phyloP scores from a whole-genome alignment of 2,113 vertebrate species.

The Osmerus eperlanus region DNA sequence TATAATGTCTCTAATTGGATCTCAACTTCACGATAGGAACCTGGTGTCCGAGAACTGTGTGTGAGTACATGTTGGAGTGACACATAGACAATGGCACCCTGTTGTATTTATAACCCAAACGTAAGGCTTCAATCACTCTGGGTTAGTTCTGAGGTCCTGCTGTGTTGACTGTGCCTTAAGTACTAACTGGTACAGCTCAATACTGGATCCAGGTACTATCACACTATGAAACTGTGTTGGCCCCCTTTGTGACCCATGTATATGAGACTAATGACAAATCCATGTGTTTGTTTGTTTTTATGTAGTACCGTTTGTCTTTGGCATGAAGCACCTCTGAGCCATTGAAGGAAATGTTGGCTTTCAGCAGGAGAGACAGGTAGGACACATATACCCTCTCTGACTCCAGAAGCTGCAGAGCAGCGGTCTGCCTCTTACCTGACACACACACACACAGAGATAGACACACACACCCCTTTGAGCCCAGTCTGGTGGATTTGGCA shows the following conservation, averaged over 20 bases:
- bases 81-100: background rate
- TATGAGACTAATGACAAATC: too few species aligned
- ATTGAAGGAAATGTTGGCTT: constrained; percentile 91
- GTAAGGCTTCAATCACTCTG: background rate
- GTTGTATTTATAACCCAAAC: constrained; percentile 2
- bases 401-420: constrained; percentile 90
- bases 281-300: background rate
- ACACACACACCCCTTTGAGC: background rate
- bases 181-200: too few species aligned
- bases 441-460: constrained; percentile 17
- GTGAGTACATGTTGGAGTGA: background rate
- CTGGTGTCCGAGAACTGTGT: background rate
- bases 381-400: constrained; percentile 94
- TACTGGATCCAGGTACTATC: too few species aligned
- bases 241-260: too few species aligned
- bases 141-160: background rate
- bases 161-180: background rate
- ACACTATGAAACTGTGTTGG: background rate
- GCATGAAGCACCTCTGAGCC: constrained; percentile 80
- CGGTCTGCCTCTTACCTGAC: constrained; percentile 86
- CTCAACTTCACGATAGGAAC: constrained; percentile 3
- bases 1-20: constrained; percentile 42
- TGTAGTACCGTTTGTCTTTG: constrained; percentile 88
- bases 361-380: constrained; percentile 88
- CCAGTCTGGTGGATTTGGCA: too few species aligned